Evolutionary conservation across 2,888 invertebrate genomes (phyloP), one percentile per base, ranked within the genome.

Genomic region (Cyrtodaria siliqua): DNA sequence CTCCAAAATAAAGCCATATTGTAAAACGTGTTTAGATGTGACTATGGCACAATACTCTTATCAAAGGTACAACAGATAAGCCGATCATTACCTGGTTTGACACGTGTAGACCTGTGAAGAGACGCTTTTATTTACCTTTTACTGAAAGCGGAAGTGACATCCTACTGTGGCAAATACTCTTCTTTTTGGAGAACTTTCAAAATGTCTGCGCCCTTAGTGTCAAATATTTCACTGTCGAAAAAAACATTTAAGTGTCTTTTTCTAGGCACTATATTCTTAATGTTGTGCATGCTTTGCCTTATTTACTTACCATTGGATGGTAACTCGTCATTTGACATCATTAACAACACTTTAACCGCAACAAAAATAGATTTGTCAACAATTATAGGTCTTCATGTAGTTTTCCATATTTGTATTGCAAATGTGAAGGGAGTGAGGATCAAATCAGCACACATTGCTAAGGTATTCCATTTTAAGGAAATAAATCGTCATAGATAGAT

Each of bases 161-260:
- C 42, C 33, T 1, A 20, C 2, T n/a, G n/a, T 27, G 24, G 40
- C 2, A 9, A 18, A 4, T 47, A 18, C n/a, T 47, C 20, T 47
- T 63, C 68, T 53, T 14, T 38, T 44, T 26, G 29, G 49, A 79
- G 73, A 59, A 42, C 16, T 62, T 66, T 47, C 75, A 85, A 83
- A 55, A 85, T 85, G 85, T 74, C 85, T 23, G 79, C 85, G 63
- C 70, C 83, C 81, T 67, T 80, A 61, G 42, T 40, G 8, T 63
- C 66, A 18, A 77, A 75, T 57, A 62, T 70, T 44, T 61, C 69
- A 2, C 4, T 79, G 3, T 53, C 73, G 2, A 83, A 79, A 70
- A 79, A 76, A 52, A 62, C 67, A 16, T 63, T 83, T n/a, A 79
- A 74, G 76, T 67, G 64, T 24, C 52, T 66, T 2, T n/a, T 84